Evolutionary conservation across 2,797 vertebrate species (phyloP), one percentile per base, ranked within the genome.

Genomic region (Phrynocephalus guinanensis): DNA sequence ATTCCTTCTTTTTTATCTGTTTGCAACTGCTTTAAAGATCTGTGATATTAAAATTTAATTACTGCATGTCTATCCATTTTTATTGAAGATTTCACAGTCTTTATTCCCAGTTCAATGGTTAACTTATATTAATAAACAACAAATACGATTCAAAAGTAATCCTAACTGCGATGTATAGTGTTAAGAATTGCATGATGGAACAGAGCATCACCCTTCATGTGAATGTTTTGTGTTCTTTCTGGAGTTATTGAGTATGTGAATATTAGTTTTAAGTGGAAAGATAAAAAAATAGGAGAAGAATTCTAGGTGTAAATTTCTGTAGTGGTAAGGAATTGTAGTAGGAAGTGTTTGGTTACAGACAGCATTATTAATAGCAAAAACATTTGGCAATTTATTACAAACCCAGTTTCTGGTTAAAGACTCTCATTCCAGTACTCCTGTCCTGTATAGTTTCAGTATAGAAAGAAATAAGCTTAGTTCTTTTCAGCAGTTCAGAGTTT

Each of bases 401-500:
- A 72, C 16, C 67, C 0, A 0, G 50, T 1, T 3, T 3, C 84
- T 79, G 71, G 89, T 86, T 0, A 60, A 60, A 7, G 56, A 44
- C 15, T 87, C n/a, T 68, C 70, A 26, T 4, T 0, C 56, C 0
- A 0, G 15, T 18, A 63, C 60, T 63, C 0, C 0, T 0, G 0
- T 63, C 0, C 0, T 0, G 0, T 20, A 11, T 16, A 60, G 48
- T 83, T 81, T 86, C 85, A 56, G 91, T 92, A 86, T 68, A 24
- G 30, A 92, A 83, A 85, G n/a, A 85, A 13, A 73, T 91, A 90
- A 85, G 83, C 84, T 79, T 86, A 91, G 7, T 77, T n/a, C 10
- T 30, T 52, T 71, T 82, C 18, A 71, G 77, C 72, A 72, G 67
- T 73, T 88, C 77, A 0, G 24, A 84, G 77, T 92, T 88, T 92